Conservation (phyloP, 2,888 invertebrate genomes). For the Meandrusa payeni region DNA sequence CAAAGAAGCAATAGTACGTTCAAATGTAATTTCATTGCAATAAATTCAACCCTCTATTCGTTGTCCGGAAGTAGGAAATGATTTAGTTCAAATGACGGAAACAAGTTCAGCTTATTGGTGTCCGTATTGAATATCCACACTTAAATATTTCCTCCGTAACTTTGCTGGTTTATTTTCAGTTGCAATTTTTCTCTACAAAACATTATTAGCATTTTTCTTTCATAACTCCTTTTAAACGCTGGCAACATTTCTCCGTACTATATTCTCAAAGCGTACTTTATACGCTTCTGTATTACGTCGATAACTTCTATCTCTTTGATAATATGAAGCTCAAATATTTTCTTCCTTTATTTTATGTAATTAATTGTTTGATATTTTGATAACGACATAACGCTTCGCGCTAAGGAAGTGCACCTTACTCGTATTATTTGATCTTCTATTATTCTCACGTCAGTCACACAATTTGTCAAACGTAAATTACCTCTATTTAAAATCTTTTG, state of each 20-base stretch:
- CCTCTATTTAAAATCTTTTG: too few species aligned
- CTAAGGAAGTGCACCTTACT: too few species aligned
- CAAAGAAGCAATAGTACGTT: constrained; percentile 9
- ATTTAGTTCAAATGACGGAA: constrained; percentile 56
- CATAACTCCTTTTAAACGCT: constrained; percentile 7
- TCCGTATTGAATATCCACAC: constrained; percentile 45
- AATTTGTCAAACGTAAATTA: too few species aligned
- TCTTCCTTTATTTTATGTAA: too few species aligned
- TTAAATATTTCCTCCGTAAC: constrained; percentile 41
- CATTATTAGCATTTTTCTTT: constrained; percentile 11
- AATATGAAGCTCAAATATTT: too few species aligned
- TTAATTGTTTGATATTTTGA: too few species aligned
- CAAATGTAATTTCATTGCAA: constrained; percentile 32
- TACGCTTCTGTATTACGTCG: background rate
- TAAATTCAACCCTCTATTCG: constrained; percentile 44
- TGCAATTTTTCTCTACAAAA: constrained; percentile 11
- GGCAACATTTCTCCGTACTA: background rate
- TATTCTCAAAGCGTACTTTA: constrained; percentile 3
- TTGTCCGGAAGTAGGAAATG: constrained; percentile 52
- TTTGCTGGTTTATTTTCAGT: constrained; percentile 38
- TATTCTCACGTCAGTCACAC: too few species aligned
- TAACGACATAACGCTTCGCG: too few species aligned
- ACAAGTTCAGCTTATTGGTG: constrained; percentile 53
- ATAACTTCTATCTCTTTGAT: constrained; percentile 3
- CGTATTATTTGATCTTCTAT: too few species aligned